Evolutionary conservation across 2,797 vertebrate genomes (phyloP).

Genomic region (Halcyon leucocephala): DNA sequence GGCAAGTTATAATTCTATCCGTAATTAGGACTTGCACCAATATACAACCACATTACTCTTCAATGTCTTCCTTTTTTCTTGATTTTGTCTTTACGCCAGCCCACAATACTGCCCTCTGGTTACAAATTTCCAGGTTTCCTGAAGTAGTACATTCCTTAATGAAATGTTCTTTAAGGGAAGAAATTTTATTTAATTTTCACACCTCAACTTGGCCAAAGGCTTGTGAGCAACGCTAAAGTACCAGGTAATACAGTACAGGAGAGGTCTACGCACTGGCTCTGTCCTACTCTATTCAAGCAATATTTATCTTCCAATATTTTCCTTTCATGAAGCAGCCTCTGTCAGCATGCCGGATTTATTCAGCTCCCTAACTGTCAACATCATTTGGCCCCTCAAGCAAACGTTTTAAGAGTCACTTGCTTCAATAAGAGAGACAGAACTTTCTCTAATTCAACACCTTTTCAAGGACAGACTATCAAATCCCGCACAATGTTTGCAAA

Average conservation of each 20-base stretch:
- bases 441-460: neutral
- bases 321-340: neutral
- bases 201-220: neutral
- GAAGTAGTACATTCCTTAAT: neutral
- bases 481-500: neutral
- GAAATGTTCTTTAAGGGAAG: neutral
- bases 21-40: neutral
- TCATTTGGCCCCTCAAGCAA: neutral
- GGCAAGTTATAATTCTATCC: neutral
- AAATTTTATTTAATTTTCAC: slow-evolving; percentile 7
- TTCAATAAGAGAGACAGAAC: neutral
- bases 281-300: neutral
- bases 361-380: neutral
- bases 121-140: neutral
- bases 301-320: neutral
- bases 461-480: neutral
- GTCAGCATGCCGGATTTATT: neutral
- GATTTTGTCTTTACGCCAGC: neutral
- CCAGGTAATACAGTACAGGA: neutral
- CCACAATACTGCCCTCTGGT: neutral
- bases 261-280: neutral
- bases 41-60: neutral
- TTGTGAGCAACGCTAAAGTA: neutral
- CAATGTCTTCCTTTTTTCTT: neutral
- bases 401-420: neutral